phyloP scores from a whole-genome alignment of 30 jellyfish, hydroid and myxozoan genomes.

The Aurelia sp. region DNA sequence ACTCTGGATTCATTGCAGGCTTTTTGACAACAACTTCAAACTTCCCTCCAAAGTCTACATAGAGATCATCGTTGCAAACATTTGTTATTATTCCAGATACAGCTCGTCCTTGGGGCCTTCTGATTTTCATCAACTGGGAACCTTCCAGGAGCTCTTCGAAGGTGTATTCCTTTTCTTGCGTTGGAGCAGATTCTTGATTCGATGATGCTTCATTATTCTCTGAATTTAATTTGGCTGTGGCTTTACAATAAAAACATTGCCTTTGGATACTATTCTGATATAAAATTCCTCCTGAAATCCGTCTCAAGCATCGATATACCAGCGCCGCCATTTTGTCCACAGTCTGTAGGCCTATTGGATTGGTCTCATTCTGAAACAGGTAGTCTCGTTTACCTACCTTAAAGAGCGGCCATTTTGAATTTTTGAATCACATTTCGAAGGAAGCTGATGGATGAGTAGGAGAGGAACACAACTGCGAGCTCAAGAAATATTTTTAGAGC shows the following conservation, averaged over 20 bases:
- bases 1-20: conserved; percentile 67
- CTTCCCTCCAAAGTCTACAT: conserved; percentile 91
- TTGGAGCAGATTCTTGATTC: neutral
- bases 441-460: too few species aligned
- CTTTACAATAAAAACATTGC: neutral
- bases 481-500: neutral
- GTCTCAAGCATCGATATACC: too few species aligned
- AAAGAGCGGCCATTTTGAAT: too few species aligned
- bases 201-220: neutral
- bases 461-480: too few species aligned
- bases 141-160: conserved; percentile 77
- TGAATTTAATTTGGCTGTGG: neutral
- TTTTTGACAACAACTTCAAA: conserved; percentile 81
- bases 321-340: too few species aligned
- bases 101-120: conserved; percentile 78
- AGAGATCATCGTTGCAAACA: conserved; percentile 83
- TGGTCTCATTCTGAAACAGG: too few species aligned
- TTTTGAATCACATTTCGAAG: too few species aligned
- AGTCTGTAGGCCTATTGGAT: too few species aligned
- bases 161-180: conserved; percentile 10
- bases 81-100: conserved; percentile 72
- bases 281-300: conserved; percentile 1
- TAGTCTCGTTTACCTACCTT: too few species aligned
- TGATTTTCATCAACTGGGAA: conserved; percentile 78
- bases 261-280: neutral